A percentile compares a stretch with the other conserved stretches of the same genome.
Conservation (phyloP, 2,113 vertebrate genomes). For the Peromyscus leucopus region DNA sequence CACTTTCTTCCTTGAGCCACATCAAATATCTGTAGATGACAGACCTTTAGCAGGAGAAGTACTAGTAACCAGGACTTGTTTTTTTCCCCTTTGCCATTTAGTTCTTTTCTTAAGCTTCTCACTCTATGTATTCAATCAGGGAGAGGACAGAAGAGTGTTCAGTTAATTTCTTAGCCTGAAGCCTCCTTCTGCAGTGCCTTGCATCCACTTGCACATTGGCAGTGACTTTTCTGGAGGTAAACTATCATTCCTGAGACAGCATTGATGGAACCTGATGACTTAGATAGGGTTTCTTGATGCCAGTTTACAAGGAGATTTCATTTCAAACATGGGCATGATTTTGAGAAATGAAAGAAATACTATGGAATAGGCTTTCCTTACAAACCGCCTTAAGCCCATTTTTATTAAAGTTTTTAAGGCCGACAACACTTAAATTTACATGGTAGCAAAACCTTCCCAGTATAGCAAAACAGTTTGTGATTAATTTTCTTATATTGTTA, state of each 20-base stretch:
- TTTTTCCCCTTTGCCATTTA: not conserved
- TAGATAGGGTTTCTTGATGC: constrained; percentile 69
- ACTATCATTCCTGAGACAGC: constrained; percentile 56
- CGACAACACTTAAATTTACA: constrained; percentile 14
- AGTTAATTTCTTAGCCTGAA: constrained; percentile 72
- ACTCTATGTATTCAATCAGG: constrained; percentile 53
- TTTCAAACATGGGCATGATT: constrained; percentile 57
- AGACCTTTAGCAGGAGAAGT: constrained; percentile 38
- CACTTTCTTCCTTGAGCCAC: constrained; percentile 36
- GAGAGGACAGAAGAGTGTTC: constrained; percentile 54
- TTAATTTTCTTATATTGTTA: constrained; percentile 31
- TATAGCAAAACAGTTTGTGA: not conserved
- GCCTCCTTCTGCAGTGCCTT: constrained; percentile 52
- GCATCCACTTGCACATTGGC: constrained; percentile 20
- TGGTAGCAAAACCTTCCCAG: not conserved
- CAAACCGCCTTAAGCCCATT: constrained; percentile 40
- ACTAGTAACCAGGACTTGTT: not conserved
- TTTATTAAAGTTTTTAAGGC: constrained; percentile 47
- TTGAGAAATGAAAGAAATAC: constrained; percentile 43
- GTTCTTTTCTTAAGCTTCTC: constrained; percentile 49
- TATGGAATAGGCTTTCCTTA: not conserved
- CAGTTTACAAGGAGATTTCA: constrained; percentile 65
- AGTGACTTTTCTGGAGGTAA: constrained; percentile 57
- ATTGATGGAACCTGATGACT: constrained; percentile 64
- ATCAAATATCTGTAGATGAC: constrained; percentile 24